Conservation (phyloP, 2,113 vertebrate genomes). For the Prolemur simus region DNA sequence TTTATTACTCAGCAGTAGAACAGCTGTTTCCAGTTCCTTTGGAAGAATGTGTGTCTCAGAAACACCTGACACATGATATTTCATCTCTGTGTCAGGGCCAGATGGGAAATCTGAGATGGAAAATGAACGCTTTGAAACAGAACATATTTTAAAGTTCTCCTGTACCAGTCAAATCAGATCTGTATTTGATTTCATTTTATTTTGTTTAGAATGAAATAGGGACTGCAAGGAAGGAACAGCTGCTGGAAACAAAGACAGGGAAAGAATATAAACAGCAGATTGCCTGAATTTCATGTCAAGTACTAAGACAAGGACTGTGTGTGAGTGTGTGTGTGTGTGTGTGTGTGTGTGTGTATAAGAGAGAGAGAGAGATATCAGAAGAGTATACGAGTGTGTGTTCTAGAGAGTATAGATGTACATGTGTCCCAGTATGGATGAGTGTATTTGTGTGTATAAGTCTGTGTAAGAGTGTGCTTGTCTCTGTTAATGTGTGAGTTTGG, state of each 20-base stretch:
- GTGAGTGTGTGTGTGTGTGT: neutral
- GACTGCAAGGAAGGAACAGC: conserved; percentile 56
- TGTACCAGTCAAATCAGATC: conserved; percentile 68
- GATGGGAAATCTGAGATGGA: conserved; percentile 66
- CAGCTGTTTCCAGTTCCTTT: conserved; percentile 59
- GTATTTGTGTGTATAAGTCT: neutral
- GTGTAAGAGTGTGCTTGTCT: neutral
- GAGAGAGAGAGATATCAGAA: neutral
- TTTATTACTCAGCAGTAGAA: neutral
- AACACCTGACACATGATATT: conserved; percentile 68
- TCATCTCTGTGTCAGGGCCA: conserved; percentile 59
- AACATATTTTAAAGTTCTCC: conserved; percentile 64
- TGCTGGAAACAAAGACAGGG: conserved; percentile 44
- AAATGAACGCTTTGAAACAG: conserved; percentile 60
- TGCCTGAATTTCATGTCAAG: neutral
- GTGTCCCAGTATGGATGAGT: neutral
- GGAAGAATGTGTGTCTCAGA: conserved; percentile 51
- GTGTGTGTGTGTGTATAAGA: neutral
- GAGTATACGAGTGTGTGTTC: neutral
- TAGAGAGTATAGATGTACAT: neutral
- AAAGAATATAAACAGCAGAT: conserved; percentile 42
- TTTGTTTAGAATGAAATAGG: conserved; percentile 68
- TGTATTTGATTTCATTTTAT: conserved; percentile 68
- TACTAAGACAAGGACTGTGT: neutral
- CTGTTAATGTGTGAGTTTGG: neutral